Percentiles rank a stretch among this genome's conserved stretches.
phyloP scores from a whole-genome alignment of 2,888 invertebrate species.

The Yponomeuta malinellus region DNA sequence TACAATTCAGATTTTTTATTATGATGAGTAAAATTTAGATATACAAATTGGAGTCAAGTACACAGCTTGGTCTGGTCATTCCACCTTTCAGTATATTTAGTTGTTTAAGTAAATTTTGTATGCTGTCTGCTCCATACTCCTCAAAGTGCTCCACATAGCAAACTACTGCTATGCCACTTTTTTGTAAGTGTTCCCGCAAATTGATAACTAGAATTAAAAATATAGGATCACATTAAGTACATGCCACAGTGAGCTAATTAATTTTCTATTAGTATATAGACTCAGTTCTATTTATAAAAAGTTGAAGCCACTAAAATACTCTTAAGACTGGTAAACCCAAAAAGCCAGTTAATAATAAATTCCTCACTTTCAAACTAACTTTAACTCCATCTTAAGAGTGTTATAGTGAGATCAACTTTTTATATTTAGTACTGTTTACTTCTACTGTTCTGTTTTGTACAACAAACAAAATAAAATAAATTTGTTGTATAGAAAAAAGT shows the following conservation, averaged over 20 bases:
- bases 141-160: slow-evolving; percentile 55
- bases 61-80: slow-evolving; percentile 29
- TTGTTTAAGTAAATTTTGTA: slow-evolving; percentile 44
- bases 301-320: no score
- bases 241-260: neutral
- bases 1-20: no score
- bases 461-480: no score
- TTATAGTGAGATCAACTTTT: no score
- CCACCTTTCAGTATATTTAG: slow-evolving; percentile 39
- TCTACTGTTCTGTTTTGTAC: no score
- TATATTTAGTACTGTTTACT: no score
- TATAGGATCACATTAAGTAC: neutral
- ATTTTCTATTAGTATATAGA: no score
- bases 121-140: slow-evolving; percentile 43
- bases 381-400: no score
- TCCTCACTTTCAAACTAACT: no score
- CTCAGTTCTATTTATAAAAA: no score
- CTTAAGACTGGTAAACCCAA: no score
- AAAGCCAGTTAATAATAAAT: no score
- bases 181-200: slow-evolving; percentile 47
- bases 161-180: slow-evolving; percentile 45
- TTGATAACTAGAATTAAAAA: slow-evolving; percentile 46
- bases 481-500: slow-evolving; percentile 7
- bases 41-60: slow-evolving; percentile 58
- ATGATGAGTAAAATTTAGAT: slow-evolving; percentile 35